phyloP scores from a whole-genome alignment of 2,888 invertebrate species.

The Sussaba pulchella region DNA sequence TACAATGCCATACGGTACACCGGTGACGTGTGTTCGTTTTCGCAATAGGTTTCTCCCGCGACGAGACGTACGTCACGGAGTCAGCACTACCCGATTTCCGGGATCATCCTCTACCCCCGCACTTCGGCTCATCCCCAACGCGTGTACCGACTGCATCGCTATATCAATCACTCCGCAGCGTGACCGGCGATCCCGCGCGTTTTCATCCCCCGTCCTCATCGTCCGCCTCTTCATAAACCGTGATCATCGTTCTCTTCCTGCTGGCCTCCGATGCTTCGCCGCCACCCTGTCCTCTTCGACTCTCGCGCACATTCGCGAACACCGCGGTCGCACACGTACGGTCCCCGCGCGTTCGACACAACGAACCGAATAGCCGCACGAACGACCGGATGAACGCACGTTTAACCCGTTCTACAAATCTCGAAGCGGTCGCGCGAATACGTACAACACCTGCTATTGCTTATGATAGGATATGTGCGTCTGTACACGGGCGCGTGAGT shows the following conservation, averaged over 20 bases:
- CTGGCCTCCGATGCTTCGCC: conserved; percentile 68
- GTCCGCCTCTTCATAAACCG: conserved; percentile 51
- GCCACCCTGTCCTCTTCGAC: conserved; percentile 35
- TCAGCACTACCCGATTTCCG: conserved; percentile 81
- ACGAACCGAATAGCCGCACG: conserved; percentile 39
- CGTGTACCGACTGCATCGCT: conserved; percentile 81
- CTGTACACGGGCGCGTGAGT: too few relatives aligned
- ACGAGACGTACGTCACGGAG: conserved; percentile 82
- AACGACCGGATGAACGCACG: conserved; percentile 63
- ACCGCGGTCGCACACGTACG: conserved; percentile 63
- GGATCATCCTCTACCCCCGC: conserved; percentile 75
- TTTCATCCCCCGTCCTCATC: conserved; percentile 52
- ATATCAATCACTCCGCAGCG: conserved; percentile 83
- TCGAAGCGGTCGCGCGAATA: conserved; percentile 61
- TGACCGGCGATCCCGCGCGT: conserved; percentile 59
- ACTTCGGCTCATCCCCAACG: conserved; percentile 33
- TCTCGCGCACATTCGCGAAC: conserved; percentile 69
- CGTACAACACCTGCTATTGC: conserved; percentile 13
- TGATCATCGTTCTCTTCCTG: conserved; percentile 29
- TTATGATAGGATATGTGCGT: too few relatives aligned
- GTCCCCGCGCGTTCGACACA: conserved; percentile 17
- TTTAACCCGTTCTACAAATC: conserved; percentile 68
- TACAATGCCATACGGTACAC: conserved; percentile 19
- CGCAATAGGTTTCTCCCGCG: conserved; percentile 65
- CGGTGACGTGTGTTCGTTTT: conserved; percentile 49